Percentiles rank a stretch among this genome's conserved stretches.
phyloP scores from a whole-genome alignment of 2,888 invertebrate species.

The Dasysyrphus tricinctus region DNA sequence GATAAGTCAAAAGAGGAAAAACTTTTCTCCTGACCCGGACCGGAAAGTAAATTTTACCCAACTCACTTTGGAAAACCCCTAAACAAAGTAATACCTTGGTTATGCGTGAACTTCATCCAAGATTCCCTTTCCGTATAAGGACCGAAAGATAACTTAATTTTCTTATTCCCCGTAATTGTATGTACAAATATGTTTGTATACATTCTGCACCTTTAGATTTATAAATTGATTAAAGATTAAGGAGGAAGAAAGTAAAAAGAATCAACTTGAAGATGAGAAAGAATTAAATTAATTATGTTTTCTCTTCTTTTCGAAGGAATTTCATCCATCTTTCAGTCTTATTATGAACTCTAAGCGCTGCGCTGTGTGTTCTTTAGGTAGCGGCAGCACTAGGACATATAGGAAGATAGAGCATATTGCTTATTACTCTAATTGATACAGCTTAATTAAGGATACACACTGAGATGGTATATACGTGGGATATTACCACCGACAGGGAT shows the following conservation, averaged over 20 bases:
- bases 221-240: constrained; percentile 67
- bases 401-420: constrained; percentile 66
- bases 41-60: constrained; percentile 9
- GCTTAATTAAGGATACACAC: constrained; percentile 74
- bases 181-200: neutral
- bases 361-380: constrained; percentile 24
- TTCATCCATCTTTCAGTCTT: constrained; percentile 53
- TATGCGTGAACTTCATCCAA: constrained; percentile 11
- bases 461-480: constrained; percentile 64
- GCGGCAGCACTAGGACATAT: neutral
- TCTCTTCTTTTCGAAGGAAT: constrained; percentile 56
- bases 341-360: neutral
- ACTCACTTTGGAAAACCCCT: neutral
- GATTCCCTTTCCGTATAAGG: constrained; percentile 13
- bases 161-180: constrained; percentile 19
- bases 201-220: constrained; percentile 55
- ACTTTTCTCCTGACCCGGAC: constrained; percentile 6
- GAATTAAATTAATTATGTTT: constrained; percentile 72
- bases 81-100: constrained; percentile 40
- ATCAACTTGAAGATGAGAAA: constrained; percentile 63
- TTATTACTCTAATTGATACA: constrained; percentile 75
- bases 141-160: constrained; percentile 65
- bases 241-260: constrained; percentile 37
- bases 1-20: constrained; percentile 25
- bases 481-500: constrained; percentile 74